These are phyloP conservation scores for Tenthredo distinguenda DNA, from an alignment of 2,888 invertebrate genomes.

Conservation along the genomic window DNA sequence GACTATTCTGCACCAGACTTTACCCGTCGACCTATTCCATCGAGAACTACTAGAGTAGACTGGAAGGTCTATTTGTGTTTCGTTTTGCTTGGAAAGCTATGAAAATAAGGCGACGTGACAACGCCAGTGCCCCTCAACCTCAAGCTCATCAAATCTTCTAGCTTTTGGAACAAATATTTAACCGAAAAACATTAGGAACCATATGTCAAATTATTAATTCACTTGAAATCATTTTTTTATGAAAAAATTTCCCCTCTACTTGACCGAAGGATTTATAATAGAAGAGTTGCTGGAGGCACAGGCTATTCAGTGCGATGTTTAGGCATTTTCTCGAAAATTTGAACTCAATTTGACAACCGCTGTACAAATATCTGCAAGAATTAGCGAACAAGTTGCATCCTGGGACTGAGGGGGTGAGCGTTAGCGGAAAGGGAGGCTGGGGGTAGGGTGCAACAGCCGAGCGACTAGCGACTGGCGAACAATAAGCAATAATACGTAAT, in stretches of 20 bases:
- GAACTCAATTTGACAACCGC: conserved; percentile 57
- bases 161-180: neutral
- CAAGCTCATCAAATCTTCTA: neutral
- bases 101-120: conserved; percentile 30
- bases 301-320: neutral
- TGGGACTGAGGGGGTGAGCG: conserved; percentile 50
- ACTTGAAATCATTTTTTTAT: neutral
- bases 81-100: conserved; percentile 30
- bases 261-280: neutral
- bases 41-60: conserved; percentile 23
- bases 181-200: neutral
- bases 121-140: conserved; percentile 16
- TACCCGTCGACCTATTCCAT: conserved; percentile 25
- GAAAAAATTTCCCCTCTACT: neutral
- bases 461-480: conserved; percentile 67
- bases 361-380: conserved; percentile 62
- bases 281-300: neutral
- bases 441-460: conserved; percentile 40
- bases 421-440: conserved; percentile 57
- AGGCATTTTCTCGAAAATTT: neutral
- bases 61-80: conserved; percentile 11
- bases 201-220: neutral
- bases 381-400: conserved; percentile 61
- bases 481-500: conserved; percentile 77
- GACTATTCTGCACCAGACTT: conserved; percentile 33